A percentile compares a stretch with the other conserved stretches of the same genome.
phyloP scores from a whole-genome alignment of 2,888 invertebrate genomes.

The Platerodrilus igneus region DNA sequence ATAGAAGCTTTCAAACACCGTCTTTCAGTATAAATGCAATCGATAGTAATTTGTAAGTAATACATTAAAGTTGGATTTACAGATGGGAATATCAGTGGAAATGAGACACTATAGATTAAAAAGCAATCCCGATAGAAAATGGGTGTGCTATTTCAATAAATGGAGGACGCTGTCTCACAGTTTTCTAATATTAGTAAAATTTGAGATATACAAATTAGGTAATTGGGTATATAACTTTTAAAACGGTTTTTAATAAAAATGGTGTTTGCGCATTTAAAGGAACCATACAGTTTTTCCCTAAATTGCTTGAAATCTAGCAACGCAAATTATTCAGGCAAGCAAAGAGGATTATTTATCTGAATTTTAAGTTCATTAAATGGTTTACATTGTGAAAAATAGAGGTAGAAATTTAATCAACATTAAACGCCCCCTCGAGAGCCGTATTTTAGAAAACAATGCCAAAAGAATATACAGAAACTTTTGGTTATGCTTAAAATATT shows the following conservation, averaged over 20 bases:
- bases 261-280: too few species aligned
- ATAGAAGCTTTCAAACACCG: neutral
- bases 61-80: constrained; percentile 15
- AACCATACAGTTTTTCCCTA: too few species aligned
- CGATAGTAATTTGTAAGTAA: neutral
- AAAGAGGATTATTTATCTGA: constrained; percentile 31
- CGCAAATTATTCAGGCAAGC: constrained; percentile 11
- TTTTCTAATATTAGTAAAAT: constrained; percentile 31
- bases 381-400: constrained; percentile 29
- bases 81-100: constrained; percentile 32
- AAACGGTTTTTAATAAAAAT: too few species aligned
- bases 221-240: constrained; percentile 35
- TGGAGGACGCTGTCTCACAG: constrained; percentile 34
- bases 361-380: constrained; percentile 33
- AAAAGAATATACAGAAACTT: constrained; percentile 20
- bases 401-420: constrained; percentile 31
- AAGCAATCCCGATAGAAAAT: constrained; percentile 32
- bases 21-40: too few species aligned
- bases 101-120: constrained; percentile 40
- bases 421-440: constrained; percentile 29
- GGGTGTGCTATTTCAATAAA: constrained; percentile 38
- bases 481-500: constrained; percentile 21
- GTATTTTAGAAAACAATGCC: constrained; percentile 24
- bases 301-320: too few species aligned
- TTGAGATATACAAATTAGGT: constrained; percentile 33